Conservation (phyloP, 2,113 vertebrate genomes). For the Spheniscus mendiculus region DNA sequence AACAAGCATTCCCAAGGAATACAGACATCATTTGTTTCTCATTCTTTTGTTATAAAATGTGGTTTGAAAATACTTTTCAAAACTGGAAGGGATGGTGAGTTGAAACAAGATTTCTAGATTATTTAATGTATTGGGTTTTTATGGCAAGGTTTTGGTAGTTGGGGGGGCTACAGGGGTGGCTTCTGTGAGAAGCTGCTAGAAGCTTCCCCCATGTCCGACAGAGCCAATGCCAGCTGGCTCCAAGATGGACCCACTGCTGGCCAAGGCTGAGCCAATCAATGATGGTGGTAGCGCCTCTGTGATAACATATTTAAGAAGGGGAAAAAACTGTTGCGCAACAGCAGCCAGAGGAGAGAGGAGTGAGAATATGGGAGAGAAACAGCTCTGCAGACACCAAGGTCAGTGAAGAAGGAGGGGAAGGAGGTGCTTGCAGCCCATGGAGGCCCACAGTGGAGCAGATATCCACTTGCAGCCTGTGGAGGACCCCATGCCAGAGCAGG, state of each 20-base stretch:
- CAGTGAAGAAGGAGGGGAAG: background rate
- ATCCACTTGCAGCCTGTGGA: background rate
- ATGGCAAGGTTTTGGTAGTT: background rate
- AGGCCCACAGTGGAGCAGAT: background rate
- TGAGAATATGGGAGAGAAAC: no score
- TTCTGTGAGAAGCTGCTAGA: background rate
- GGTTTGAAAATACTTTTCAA: background rate
- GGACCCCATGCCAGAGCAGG: no score
- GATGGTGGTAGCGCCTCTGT: background rate
- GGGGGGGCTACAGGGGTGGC: background rate
- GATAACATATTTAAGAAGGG: background rate
- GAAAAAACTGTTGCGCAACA: no score
- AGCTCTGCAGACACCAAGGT: background rate
- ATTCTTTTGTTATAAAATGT: background rate
- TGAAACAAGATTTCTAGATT: background rate
- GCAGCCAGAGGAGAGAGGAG: background rate
- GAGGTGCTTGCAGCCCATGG: background rate
- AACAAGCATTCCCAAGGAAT: background rate
- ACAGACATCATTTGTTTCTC: background rate
- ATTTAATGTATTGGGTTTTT: background rate
- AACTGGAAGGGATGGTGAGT: background rate
- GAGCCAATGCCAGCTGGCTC: background rate
- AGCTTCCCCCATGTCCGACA: background rate
- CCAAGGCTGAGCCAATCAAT: background rate
- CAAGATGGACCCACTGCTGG: fast-evolving